Percentiles rank a stretch among this genome's conserved stretches.
Conservation (phyloP, 92 coral and sea anemone genomes). For the Paramuricea clavata region DNA sequence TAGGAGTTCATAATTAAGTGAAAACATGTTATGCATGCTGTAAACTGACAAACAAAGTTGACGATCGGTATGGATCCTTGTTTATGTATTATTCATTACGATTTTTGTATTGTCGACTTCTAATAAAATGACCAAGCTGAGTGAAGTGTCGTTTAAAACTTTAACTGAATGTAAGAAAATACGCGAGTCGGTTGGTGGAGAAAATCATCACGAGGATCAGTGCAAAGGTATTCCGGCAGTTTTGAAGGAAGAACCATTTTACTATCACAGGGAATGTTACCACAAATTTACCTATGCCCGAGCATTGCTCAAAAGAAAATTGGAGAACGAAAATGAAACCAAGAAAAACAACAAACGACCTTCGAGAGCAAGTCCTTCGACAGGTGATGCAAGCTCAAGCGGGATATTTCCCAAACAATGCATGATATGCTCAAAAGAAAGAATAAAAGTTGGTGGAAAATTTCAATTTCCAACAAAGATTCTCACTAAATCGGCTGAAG, state of each 20-base stretch:
- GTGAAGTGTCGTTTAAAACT: too few relatives aligned
- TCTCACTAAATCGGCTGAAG: conserved; percentile 16
- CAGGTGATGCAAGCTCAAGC: conserved; percentile 10
- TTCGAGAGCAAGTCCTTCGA: conserved; percentile 6
- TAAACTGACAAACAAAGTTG: conserved; percentile 3
- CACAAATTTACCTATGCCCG: conserved; percentile 24
- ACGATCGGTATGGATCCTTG: conserved; percentile 16
- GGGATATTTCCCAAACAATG: not conserved
- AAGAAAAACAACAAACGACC: conserved; percentile 15
- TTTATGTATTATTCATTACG: too few relatives aligned
- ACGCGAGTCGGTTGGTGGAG: too few relatives aligned
- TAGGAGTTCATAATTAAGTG: not conserved
- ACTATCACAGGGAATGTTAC: conserved; percentile 17
- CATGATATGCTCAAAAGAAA: not conserved
- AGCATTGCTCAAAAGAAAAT: conserved; percentile 9
- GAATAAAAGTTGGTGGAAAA: conserved; percentile 12
- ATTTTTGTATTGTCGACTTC: too few relatives aligned
- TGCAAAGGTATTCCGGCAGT: too few relatives aligned
- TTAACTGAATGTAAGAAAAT: too few relatives aligned
- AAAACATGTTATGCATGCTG: conserved; percentile 9
- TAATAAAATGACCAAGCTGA: too few relatives aligned
- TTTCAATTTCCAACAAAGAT: conserved; percentile 25
- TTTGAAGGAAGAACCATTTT: too few relatives aligned
- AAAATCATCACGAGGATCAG: too few relatives aligned
- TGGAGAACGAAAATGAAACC: not conserved